Evolutionary conservation across 2,888 invertebrate genomes (phyloP), one percentile per base, ranked within the genome.

Genomic region (Rhamnusium bicolor): DNA sequence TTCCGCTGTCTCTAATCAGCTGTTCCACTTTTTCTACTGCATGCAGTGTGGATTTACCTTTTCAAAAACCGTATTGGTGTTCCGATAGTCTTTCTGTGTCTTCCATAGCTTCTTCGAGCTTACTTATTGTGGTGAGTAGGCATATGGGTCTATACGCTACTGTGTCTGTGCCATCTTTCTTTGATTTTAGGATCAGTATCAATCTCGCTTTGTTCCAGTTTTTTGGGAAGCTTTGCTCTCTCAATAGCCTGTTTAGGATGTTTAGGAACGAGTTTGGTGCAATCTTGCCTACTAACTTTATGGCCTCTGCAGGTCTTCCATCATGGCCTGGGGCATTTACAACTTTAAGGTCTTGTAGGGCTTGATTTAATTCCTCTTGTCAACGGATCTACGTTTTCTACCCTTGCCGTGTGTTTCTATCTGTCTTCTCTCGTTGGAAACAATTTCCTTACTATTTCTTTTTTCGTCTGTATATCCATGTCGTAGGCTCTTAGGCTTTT

Each of bases 231-330:
- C 19, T 27, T 21, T 40, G 21, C n/a, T 18, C 16, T 5, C 12
- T 14, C 47, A 63, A 32, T 49, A 47, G 19, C 1, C 10, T n/a
- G 53, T 66, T 66, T 6, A 66, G 3, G 0, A 18, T n/a, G 7
- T 16, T 27, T 12, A 66, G 65, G 1, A 66, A 14, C 65, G 24
- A 32, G n/a, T 66, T 29, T 24, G 65, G 65, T 12, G 18, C 27
- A 6, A n/a, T 21, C 6, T 53, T n/a, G 16, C 53, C n/a, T 14
- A 29, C 19, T 0, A n/a, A 5, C 16, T 53, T 18, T 4, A 67
- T 46, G 21, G 67, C 67, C 14, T 56, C 67, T 14, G 56, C 19
- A 18, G 67, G 56, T 1, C 54, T 24, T 1, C 56, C 67, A 40
- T 67, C 67, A 10, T 40, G 19, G 2, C 67, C 67, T 3, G 29